Evolutionary conservation across 2,113 vertebrate genomes (phyloP), one percentile per base, ranked within the genome.

Genomic region (Anguilla japonica): DNA sequence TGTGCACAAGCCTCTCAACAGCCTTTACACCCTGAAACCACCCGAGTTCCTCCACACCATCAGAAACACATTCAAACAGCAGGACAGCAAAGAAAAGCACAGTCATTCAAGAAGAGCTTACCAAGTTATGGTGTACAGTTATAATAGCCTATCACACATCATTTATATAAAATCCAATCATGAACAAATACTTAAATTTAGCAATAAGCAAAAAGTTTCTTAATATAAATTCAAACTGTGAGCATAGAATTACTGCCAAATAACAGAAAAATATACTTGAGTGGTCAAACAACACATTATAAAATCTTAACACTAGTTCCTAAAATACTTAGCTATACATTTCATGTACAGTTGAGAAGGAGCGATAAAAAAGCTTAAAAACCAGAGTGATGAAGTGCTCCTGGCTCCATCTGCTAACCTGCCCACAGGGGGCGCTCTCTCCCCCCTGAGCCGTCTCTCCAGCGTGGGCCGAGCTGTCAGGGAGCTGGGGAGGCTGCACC

Each of bases 341-440:
- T 53, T 53, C 9, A 53, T 53, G 50, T 1, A 53, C 50, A 53
- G 11, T 53, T 53, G 50, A 53, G 13, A 6, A 53, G 8, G 50
- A 53, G 7, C 11, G 13, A 53, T 53, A 53, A 53, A 46, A 14
- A 53, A 53, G 5, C 7, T 53, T 53, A 53, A 53, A 53, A 67
- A 6, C 60, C 60, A 6, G 18, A 5, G 20, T 67, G 3, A 20
- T 22, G 20, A 67, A 22, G 22, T 67, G n/a, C n/a, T 29, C 11
- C 79, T 39, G 78, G 39, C 34, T 40, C 29, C 39, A 39, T 46
- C 7, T 56, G 87, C 87, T 83, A 78, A 91, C 90, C 88, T 91
- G 89, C 56, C 78, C 75, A 22, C 50, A 82, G 43, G 78, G 57
- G 39, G 46, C 43, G 29, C 22, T 20, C 5, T 85, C 83, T 60